Percentiles rank a stretch among this genome's conserved stretches.
Evolutionary conservation across 2,888 invertebrate species (phyloP).

Genomic region (Epirrhoe alternata): DNA sequence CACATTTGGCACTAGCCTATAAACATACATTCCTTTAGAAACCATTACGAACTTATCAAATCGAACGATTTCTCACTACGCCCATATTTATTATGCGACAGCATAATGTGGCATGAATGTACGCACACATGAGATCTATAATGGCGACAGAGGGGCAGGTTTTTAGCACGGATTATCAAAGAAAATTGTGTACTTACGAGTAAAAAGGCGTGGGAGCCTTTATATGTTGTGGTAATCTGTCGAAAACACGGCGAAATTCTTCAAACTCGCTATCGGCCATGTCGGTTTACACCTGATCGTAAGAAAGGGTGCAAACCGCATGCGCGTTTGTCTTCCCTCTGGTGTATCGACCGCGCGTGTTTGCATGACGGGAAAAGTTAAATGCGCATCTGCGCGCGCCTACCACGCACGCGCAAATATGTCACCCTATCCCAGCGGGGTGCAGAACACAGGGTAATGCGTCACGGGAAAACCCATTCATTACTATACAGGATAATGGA

Average conservation of each 20-base stretch:
- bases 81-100: constrained; percentile 50
- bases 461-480: constrained; percentile 63
- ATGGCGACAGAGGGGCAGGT: background rate
- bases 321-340: constrained; percentile 62
- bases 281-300: constrained; percentile 90
- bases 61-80: constrained; percentile 23
- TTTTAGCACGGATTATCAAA: constrained; percentile 20
- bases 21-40: constrained; percentile 40
- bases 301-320: constrained; percentile 61
- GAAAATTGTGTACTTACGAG: constrained; percentile 89
- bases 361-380: constrained; percentile 39
- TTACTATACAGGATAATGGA: constrained; percentile 27
- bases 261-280: constrained; percentile 98
- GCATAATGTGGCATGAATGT: constrained; percentile 37
- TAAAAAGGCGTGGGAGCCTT: constrained; percentile 93
- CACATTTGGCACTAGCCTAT: constrained; percentile 93
- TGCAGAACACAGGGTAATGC: constrained; percentile 51
- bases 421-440: constrained; percentile 47
- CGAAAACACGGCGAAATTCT: constrained; percentile 95
- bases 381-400: constrained; percentile 62
- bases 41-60: constrained; percentile 4
- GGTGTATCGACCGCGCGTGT: constrained; percentile 67
- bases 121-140: constrained; percentile 27
- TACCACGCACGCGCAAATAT: constrained; percentile 48
- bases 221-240: constrained; percentile 91